These are phyloP conservation scores for Atherinosoma microstoma DNA, from an alignment of 2,797 vertebrate species.

Conservation along the genomic window DNA sequence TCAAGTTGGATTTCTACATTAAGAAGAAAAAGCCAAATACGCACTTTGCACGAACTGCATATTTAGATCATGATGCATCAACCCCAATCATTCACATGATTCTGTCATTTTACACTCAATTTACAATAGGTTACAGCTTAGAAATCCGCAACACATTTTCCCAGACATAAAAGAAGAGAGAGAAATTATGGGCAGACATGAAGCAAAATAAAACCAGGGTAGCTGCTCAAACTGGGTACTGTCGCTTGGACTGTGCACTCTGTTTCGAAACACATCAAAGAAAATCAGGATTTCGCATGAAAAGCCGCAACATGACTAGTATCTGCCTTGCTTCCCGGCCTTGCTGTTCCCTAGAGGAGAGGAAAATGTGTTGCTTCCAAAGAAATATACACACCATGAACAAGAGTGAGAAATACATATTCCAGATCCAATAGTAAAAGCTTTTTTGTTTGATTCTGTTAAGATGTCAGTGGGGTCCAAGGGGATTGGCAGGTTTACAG, in stretches of 20 bases:
- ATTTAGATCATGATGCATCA: conserved; percentile 68
- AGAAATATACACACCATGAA: conserved; percentile 66
- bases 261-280: conserved; percentile 73
- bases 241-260: conserved; percentile 45
- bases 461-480: conserved; percentile 55
- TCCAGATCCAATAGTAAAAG: conserved; percentile 62
- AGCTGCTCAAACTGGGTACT: conserved; percentile 34
- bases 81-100: conserved; percentile 61
- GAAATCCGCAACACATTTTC: conserved; percentile 67
- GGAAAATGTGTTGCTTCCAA: conserved; percentile 60
- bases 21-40: conserved; percentile 34
- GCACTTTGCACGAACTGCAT: conserved; percentile 61
- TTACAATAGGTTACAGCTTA: conserved; percentile 61
- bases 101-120: conserved; percentile 74
- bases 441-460: conserved; percentile 67
- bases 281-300: conserved; percentile 55
- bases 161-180: conserved; percentile 59
- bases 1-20: conserved; percentile 49
- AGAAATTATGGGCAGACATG: conserved; percentile 43
- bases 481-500: conserved; percentile 67
- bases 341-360: conserved; percentile 42
- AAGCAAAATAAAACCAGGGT: conserved; percentile 49
- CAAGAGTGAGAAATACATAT: conserved; percentile 73
- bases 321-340: conserved; percentile 28
- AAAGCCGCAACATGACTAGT: conserved; percentile 67